Conservation (phyloP, 2,797 vertebrate genomes). For the Coluber constrictor region DNA sequence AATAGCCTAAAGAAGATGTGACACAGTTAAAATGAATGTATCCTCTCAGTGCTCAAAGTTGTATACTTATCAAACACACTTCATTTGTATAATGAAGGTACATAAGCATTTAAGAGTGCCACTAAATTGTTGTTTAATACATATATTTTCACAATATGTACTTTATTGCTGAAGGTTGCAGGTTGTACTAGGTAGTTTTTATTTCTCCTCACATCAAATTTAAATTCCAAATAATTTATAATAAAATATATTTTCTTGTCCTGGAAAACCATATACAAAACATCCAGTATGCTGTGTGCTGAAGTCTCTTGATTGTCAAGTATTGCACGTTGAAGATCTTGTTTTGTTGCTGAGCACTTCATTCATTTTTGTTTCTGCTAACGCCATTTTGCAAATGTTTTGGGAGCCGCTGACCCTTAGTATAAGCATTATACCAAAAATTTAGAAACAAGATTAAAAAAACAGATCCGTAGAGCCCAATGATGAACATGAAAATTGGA, state of each 20-base stretch:
- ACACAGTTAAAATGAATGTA: slow-evolving; percentile 37
- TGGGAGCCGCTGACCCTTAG: slow-evolving; percentile 89
- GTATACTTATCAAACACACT: slow-evolving; percentile 67
- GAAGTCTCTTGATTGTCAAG: slow-evolving; percentile 72
- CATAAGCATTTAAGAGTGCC: slow-evolving; percentile 39
- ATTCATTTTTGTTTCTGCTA: slow-evolving; percentile 65
- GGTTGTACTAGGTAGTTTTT: slow-evolving; percentile 39
- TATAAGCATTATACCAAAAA: slow-evolving; percentile 97
- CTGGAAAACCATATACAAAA: slow-evolving; percentile 70
- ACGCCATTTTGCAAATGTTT: slow-evolving; percentile 77
- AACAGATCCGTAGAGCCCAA: slow-evolving; percentile 81
- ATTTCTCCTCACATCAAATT: slow-evolving; percentile 39
- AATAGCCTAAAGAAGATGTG: slow-evolving; percentile 27
- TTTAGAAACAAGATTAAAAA: slow-evolving; percentile 92
- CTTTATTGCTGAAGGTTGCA: slow-evolving; percentile 30
- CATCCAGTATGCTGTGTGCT: slow-evolving; percentile 50
- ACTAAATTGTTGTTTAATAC: slow-evolving; percentile 36
- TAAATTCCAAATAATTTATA: slow-evolving; percentile 68
- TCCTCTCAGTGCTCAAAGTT: slow-evolving; percentile 65
- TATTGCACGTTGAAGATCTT: slow-evolving; percentile 53
- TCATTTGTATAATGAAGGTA: slow-evolving; percentile 51
- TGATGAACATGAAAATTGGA: slow-evolving; percentile 90
- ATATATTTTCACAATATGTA: not conserved
- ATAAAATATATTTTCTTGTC: slow-evolving; percentile 67
- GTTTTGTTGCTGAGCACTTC: slow-evolving; percentile 37